Base-by-base conservation (phyloP, 2,888 invertebrate species). In the Metacarcinus magister region DNA sequence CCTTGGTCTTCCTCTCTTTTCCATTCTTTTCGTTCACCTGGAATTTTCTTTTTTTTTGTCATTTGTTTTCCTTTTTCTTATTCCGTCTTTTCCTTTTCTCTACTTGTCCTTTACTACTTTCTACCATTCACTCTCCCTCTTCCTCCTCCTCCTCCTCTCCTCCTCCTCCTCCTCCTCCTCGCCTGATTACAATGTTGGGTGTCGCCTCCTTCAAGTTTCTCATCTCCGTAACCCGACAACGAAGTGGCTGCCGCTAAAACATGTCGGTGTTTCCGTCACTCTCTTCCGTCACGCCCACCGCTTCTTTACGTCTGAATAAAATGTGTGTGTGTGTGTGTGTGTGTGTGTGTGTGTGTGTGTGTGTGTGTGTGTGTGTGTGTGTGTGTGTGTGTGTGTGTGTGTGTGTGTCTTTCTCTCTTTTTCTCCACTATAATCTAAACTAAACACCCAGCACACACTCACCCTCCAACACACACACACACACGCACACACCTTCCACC, bases 361-460 rank as follows among this genome's bases (percentile, higher is more conserved):
- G 67, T 67, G 67, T 67, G 67, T 67, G 67, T 67, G 67, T 67
- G 67, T 67, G 67, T 67, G 67, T 67, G 67, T 67, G 67, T 67
- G 67, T 67, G 67, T 67, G 67, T 67, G 67, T 67, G 67, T 67
- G 67, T 67, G 67, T 43, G 92, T 48, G 92, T 46, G 92, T 48
- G 92, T 48, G 28, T 92, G 91, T 91, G 91, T 91, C 54, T 54
- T 16, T 54, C 54, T 54, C 54, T 54, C 54, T 54, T 16, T 54
- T 16, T 7, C 54, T 5, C 5, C 67, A 23, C 5, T 5, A 67
- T 23, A 23, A 10, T 67, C 67, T 54, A 7, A 54, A 0, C 16
- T 23, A 67, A 5, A 67, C 67, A 67, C 67, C 4, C 67, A 67
- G 13, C 67, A 67, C 67, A 19, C 67, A 67, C 54, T 23, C 67